A percentile compares a stretch with the other conserved stretches of the same genome.
Evolutionary conservation across 2,113 vertebrate species (phyloP).

Genomic region (Uria aalge): DNA sequence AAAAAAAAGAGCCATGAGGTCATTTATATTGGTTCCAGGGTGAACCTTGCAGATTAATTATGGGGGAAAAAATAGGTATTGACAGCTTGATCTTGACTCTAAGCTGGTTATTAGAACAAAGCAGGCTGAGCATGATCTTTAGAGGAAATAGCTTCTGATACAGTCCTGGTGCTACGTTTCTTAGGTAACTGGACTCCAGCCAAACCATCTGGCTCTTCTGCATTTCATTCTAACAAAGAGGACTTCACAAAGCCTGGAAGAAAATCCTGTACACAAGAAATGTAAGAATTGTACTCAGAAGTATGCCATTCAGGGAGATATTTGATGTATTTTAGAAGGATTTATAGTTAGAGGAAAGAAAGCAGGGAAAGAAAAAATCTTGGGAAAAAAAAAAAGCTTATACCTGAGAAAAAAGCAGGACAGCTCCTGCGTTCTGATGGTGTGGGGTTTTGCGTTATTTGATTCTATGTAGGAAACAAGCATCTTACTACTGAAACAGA

Average conservation of each 20-base stretch:
- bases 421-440: not conserved
- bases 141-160: slow-evolving; percentile 56
- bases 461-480: not conserved
- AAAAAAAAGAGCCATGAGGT: not conserved
- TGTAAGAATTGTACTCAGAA: not conserved
- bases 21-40: slow-evolving; percentile 17
- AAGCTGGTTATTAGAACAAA: slow-evolving; percentile 49
- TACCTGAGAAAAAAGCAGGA: not conserved
- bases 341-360: not conserved
- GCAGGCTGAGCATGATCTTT: not conserved
- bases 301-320: not conserved
- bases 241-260: slow-evolving; percentile 34
- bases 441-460: not conserved
- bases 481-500: not conserved
- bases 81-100: slow-evolving; percentile 43
- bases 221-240: slow-evolving; percentile 58
- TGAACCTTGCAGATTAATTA: slow-evolving; percentile 41
- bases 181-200: slow-evolving; percentile 48
- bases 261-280: slow-evolving; percentile 7
- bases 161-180: slow-evolving; percentile 5
- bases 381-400: not conserved
- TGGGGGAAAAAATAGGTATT: not conserved
- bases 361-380: not conserved
- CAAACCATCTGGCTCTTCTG: slow-evolving; percentile 64
- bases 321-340: not conserved